Evolutionary conservation across 1,140 invertebrate genomes (phyloP), one percentile per base, ranked within the genome.

Genomic region (Ganaspis sp.): DNA sequence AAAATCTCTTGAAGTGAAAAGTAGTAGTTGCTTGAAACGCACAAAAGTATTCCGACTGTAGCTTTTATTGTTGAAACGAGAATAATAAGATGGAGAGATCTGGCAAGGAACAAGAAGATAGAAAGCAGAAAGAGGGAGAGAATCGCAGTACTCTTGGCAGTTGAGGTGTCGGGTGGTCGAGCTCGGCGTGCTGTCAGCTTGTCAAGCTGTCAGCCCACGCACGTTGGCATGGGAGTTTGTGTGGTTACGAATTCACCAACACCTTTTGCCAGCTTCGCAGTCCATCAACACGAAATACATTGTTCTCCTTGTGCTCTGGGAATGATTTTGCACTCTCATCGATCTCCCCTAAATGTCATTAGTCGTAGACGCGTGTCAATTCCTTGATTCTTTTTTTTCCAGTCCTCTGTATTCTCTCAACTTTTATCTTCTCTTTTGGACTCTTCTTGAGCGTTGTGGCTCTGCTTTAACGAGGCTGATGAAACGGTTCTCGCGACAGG

Each of bases 171-270:
- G 88, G 88, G 88, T 89, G 88, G 89, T 90, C 87, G 86, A 85
- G 83, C 77, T 77, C 78, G 70, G 82, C 79, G 79, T 73, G 82
- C 87, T 88, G 89, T 89, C 88, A 90, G 85, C 85, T 88, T 90
- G 89, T 90, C 89, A 89, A 80, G 49, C 87, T 88, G 88, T 90
- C 89, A 89, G 88, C 89, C 89, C 88, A 90, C 89, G 89, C 88
- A 90, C 87, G 87, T 87, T 89, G 86, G 83, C 84, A 88, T 64
- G 71, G 74, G 37, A 71, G 40, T 69, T 69, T 70, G 21, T 72
- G 19, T 71, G 64, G 45, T 34, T 71, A 74, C 79, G 81, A 79
- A 87, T 86, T 86, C 84, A 83, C 83, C 73, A 77, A 84, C 81
- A 77, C 79, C 76, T 85, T 78, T n/a, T n/a, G n/a, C n/a, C n/a